These are phyloP conservation scores for Chelonoidis abingdonii DNA, from an alignment of 2,113 vertebrate genomes.

Conservation along the genomic window DNA sequence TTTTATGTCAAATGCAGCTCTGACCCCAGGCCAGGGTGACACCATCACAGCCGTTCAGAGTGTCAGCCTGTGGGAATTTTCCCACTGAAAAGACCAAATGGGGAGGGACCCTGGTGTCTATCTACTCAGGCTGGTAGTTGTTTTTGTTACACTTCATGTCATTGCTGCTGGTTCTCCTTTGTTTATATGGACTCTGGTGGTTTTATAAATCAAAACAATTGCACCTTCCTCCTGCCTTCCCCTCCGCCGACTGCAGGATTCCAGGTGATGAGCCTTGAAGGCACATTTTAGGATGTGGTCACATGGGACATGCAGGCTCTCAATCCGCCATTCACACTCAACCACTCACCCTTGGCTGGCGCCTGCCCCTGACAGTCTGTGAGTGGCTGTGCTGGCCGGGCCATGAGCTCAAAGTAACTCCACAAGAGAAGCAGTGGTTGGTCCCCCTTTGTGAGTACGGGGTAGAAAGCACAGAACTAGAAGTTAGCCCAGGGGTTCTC, in stretches of 20 bases:
- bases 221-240: background rate
- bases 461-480: background rate
- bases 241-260: no score
- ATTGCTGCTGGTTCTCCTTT: background rate
- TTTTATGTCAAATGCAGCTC: background rate
- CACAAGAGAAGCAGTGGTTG: background rate
- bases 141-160: background rate
- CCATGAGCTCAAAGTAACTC: background rate
- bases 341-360: background rate
- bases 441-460: background rate
- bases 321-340: background rate
- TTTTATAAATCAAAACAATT: background rate
- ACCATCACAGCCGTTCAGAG: background rate
- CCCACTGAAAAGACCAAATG: no score
- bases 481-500: no score
- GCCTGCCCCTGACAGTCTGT: background rate
- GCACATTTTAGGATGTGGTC: background rate
- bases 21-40: background rate
- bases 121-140: background rate
- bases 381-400: background rate
- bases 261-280: no score
- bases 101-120: background rate
- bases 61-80: no score
- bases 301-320: background rate
- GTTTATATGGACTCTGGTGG: background rate